These are phyloP conservation scores for Drosophila mayaguana DNA, from an alignment of 2,888 invertebrate genomes.

Conservation along the genomic window DNA sequence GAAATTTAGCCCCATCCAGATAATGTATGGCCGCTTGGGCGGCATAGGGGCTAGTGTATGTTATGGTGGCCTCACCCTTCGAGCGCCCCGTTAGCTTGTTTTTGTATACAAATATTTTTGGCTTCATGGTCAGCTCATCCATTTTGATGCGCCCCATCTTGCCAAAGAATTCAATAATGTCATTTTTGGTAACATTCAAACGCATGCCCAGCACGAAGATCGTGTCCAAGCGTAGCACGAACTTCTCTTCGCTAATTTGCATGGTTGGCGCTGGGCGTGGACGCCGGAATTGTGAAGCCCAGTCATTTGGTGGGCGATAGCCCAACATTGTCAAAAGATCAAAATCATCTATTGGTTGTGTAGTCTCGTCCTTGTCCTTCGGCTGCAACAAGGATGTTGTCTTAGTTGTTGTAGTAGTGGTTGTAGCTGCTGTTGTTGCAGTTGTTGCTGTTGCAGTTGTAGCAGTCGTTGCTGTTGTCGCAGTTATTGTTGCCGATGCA, in stretches of 20 bases:
- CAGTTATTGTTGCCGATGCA: not conserved
- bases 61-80: slow-evolving; percentile 71
- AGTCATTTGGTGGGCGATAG: slow-evolving; percentile 14
- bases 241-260: slow-evolving; percentile 54
- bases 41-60: slow-evolving; percentile 50
- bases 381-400: slow-evolving; percentile 7
- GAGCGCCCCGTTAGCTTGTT: slow-evolving; percentile 68
- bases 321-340: slow-evolving; percentile 25
- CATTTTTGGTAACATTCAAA: slow-evolving; percentile 63
- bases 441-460: not conserved
- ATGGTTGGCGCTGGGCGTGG: slow-evolving; percentile 30
- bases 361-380: slow-evolving; percentile 10
- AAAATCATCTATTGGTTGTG: slow-evolving; percentile 20
- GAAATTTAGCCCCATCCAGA: slow-evolving; percentile 52
- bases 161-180: slow-evolving; percentile 61
- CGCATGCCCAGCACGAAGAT: slow-evolving; percentile 69
- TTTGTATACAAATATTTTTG: slow-evolving; percentile 72
- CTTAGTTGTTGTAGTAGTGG: slow-evolving; percentile 1
- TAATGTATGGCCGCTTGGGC: slow-evolving; percentile 61
- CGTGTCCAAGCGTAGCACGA: slow-evolving; percentile 55
- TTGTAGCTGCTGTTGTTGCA: not conserved
- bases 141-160: slow-evolving; percentile 52
- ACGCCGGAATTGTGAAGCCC: slow-evolving; percentile 8
- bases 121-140: slow-evolving; percentile 55
- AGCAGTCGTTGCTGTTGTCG: not conserved